Conservation (phyloP, 2,797 vertebrate species). For the Chromis chromis region DNA sequence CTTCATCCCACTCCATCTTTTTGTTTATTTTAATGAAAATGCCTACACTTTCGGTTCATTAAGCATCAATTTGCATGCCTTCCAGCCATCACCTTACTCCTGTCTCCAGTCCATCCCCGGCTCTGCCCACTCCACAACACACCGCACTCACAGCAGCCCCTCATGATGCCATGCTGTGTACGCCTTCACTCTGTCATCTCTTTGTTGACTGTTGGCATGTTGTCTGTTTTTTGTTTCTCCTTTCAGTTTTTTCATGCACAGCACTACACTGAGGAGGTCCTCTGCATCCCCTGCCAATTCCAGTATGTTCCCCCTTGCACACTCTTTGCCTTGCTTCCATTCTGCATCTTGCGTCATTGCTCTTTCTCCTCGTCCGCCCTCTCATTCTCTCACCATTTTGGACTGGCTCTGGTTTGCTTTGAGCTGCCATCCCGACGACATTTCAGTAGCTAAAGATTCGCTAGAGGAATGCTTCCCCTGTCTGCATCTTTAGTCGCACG, state of each 20-base stretch:
- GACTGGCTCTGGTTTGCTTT: constrained; percentile 58
- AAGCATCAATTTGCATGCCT: constrained; percentile 69
- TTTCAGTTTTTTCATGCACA: constrained; percentile 88
- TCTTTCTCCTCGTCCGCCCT: constrained; percentile 65
- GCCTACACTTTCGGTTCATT: constrained; percentile 43
- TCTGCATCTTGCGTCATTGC: constrained; percentile 70
- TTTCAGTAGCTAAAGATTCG: constrained; percentile 46
- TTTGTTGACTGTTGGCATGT: constrained; percentile 85
- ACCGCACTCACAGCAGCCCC: constrained; percentile 53
- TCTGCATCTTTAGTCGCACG: constrained; percentile 19
- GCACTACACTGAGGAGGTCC: constrained; percentile 82
- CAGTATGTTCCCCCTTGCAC: constrained; percentile 84
- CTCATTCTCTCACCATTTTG: constrained; percentile 44
- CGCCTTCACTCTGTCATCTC: constrained; percentile 80
- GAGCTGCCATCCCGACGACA: constrained; percentile 28
- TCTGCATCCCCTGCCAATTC: constrained; percentile 83
- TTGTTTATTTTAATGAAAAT: constrained; percentile 16
- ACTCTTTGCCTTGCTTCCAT: constrained; percentile 80
- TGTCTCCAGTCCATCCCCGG: constrained; percentile 55
- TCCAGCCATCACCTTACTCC: constrained; percentile 59
- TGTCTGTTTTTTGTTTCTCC: constrained; percentile 86
- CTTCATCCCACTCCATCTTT: constrained; percentile 36
- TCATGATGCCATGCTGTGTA: constrained; percentile 71
- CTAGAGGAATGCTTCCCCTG: constrained; percentile 25
- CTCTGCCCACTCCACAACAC: constrained; percentile 51